Percentiles rank a stretch among this genome's conserved stretches.
Conservation (phyloP, 2,888 invertebrate species). For the Lacanobia oleracea region DNA sequence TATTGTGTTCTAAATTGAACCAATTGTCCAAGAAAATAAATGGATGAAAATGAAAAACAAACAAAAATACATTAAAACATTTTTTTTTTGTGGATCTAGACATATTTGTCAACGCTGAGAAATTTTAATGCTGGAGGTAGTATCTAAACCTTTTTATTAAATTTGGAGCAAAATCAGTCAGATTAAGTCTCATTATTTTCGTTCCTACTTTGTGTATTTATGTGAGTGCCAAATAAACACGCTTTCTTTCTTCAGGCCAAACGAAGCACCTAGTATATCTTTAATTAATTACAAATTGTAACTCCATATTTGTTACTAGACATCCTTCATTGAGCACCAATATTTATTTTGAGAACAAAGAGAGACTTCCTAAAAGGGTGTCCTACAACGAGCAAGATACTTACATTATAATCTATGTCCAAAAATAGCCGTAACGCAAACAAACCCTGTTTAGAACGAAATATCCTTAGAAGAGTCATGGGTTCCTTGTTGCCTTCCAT, state of each 20-base stretch:
- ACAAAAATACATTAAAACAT: slow-evolving; percentile 18
- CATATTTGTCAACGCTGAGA: slow-evolving; percentile 1
- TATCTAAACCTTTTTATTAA: slow-evolving; percentile 15
- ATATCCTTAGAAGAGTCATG: slow-evolving; percentile 52
- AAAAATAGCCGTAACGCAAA: slow-evolving; percentile 61
- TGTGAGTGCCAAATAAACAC: too few species aligned
- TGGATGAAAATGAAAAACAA: not conserved
- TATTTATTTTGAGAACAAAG: slow-evolving; percentile 56
- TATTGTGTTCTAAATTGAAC: slow-evolving; percentile 54
- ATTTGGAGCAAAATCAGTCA: not conserved
- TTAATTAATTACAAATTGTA: slow-evolving; percentile 21
- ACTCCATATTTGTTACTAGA: slow-evolving; percentile 37
- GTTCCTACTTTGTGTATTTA: too few species aligned
- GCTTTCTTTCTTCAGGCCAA: too few species aligned
- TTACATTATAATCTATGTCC: slow-evolving; percentile 40
- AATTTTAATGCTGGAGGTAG: not conserved
- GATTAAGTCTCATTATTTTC: too few species aligned
- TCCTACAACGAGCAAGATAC: slow-evolving; percentile 30
- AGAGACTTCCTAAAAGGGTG: slow-evolving; percentile 30
- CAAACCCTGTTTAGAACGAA: slow-evolving; percentile 65
- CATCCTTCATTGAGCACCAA: slow-evolving; percentile 40
- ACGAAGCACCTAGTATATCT: not conserved
- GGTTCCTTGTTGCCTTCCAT: slow-evolving; percentile 54
- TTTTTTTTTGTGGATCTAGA: slow-evolving; percentile 4
- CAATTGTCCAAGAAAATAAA: slow-evolving; percentile 45